phyloP scores from a whole-genome alignment of 2,888 invertebrate genomes.

The Linnaemya vulpina region DNA sequence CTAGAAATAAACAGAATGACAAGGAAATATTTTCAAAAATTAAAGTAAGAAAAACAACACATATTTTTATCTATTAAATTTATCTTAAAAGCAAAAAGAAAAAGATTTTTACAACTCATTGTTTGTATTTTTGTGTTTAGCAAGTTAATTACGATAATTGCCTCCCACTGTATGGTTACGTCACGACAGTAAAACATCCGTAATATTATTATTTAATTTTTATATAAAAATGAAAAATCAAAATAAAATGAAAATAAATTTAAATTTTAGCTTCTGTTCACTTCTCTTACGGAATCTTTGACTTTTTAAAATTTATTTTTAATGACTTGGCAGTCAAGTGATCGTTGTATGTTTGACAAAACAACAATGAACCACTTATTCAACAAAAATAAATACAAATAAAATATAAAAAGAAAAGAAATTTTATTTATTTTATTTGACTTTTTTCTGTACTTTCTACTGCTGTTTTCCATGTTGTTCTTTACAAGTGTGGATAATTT shows the following conservation, averaged over 20 bases:
- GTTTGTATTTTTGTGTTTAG: neutral
- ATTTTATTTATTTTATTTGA: neutral
- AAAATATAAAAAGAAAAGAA: neutral
- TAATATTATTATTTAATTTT: no score
- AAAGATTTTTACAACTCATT: neutral
- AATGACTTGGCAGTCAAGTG: conserved; percentile 52
- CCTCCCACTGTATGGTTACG: conserved; percentile 14
- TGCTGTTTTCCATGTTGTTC: conserved; percentile 56
- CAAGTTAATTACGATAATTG: conserved; percentile 45
- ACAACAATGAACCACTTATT: conserved; percentile 44
- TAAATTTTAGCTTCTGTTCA: neutral
- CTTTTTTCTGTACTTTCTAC: conserved; percentile 7
- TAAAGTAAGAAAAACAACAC: neutral
- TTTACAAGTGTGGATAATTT: conserved; percentile 61
- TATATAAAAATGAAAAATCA: no score
- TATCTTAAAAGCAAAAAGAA: conserved; percentile 4
- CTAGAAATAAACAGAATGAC: neutral
- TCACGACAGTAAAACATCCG: neutral
- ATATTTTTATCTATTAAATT: neutral
- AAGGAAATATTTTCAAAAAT: neutral
- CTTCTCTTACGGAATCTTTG: neutral
- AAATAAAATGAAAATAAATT: neutral
- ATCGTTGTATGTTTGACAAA: conserved; percentile 42
- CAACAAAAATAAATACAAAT: neutral
- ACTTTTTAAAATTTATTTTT: conserved; percentile 18